Evolutionary conservation across 2,888 invertebrate genomes (phyloP).

Genomic region (Trichogramma evanescens): DNA sequence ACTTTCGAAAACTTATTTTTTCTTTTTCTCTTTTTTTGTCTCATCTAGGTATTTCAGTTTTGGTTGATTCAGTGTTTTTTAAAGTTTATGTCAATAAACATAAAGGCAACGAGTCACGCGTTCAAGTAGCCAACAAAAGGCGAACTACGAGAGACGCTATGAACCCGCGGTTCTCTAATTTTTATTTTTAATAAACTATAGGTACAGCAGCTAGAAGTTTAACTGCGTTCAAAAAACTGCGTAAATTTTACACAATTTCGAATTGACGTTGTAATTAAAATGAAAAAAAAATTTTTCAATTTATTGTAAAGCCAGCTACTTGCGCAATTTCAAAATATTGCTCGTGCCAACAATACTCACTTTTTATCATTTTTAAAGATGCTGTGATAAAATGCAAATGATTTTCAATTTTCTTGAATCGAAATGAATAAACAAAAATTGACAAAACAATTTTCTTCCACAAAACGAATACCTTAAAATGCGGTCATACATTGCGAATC

Average conservation of each 20-base stretch:
- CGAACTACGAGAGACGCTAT: conserved; percentile 17
- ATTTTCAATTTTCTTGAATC: conserved; percentile 13
- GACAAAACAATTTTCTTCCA: conserved; percentile 16
- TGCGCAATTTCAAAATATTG: conserved; percentile 6
- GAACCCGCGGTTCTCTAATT: conserved; percentile 2
- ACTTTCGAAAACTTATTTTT: conserved; percentile 2
- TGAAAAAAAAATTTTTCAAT: conserved; percentile 6
- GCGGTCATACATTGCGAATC: conserved; percentile 16
- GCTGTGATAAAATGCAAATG: conserved; percentile 18
- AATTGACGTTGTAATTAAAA: conserved; percentile 4
- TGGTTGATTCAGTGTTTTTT: neutral
- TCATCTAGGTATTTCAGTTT: conserved; percentile 1
- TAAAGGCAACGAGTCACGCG: conserved; percentile 6
- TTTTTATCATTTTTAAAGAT: conserved; percentile 12
- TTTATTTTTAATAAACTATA: neutral
- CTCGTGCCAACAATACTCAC: conserved; percentile 5
- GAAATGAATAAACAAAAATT: conserved; percentile 18
- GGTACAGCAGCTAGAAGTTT: too few relatives aligned
- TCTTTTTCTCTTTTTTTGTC: conserved; percentile 1
- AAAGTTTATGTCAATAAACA: conserved; percentile 7
- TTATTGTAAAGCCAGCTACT: conserved; percentile 5
- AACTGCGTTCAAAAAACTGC: too few relatives aligned
- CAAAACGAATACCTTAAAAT: conserved; percentile 8
- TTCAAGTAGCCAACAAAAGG: conserved; percentile 15
- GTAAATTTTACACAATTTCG: neutral